Evolutionary conservation across 2,113 vertebrate genomes (phyloP).

Genomic region (Phylloscopus trochilus): DNA sequence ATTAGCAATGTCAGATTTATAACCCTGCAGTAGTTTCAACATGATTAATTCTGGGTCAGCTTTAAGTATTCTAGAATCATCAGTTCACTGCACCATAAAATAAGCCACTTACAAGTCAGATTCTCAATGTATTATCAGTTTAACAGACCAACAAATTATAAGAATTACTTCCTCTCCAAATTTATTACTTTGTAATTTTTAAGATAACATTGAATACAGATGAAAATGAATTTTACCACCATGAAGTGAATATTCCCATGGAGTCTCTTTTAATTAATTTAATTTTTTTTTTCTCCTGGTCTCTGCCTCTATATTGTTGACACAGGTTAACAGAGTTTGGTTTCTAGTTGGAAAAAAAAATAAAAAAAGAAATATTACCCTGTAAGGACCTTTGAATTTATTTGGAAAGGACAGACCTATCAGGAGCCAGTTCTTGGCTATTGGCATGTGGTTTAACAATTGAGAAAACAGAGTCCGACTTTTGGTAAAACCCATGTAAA

Average conservation of each 20-base stretch:
- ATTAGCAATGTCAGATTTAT: not conserved
- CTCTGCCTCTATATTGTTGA: not conserved
- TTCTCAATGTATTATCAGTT: not conserved
- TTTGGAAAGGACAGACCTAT: no score
- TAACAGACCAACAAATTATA: conserved; percentile 1
- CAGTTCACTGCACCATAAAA: conserved; percentile 21
- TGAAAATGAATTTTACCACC: not conserved
- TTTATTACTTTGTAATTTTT: not conserved
- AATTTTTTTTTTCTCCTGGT: not conserved
- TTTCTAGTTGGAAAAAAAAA: no score
- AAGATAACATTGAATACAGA: not conserved
- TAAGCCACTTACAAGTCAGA: not conserved
- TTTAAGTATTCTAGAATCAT: conserved; percentile 15
- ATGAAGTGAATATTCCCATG: not conserved
- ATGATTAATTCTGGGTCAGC: not conserved
- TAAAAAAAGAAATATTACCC: no score
- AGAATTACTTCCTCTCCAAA: conserved; percentile 6
- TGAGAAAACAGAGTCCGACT: no score
- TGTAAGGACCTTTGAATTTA: no score
- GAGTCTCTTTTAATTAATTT: not conserved
- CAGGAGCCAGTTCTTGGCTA: no score
- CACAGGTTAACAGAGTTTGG: no score
- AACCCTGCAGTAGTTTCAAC: not conserved
- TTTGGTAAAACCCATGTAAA: no score
- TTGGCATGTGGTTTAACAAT: no score